These are phyloP conservation scores for Branchinecta sandiegonensis DNA, from an alignment of 2,888 invertebrate genomes.

Conservation along the genomic window DNA sequence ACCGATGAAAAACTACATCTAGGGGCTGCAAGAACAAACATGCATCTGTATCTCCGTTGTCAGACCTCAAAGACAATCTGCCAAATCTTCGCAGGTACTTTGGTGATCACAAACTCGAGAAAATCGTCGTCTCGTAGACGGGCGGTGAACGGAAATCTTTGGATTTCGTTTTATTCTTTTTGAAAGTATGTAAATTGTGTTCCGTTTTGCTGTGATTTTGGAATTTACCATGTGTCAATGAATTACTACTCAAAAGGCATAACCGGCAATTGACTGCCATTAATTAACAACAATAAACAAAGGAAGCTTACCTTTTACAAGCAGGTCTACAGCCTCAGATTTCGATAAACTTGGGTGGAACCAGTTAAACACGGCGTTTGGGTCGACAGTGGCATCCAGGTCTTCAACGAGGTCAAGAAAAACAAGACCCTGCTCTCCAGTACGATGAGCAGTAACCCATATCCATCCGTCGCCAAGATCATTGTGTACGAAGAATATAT, in stretches of 20 bases:
- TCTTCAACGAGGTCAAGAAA: constrained; percentile 89
- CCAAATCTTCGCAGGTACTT: too few species aligned
- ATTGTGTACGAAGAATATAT: constrained; percentile 90
- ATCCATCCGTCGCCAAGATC: constrained; percentile 97
- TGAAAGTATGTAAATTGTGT: too few species aligned
- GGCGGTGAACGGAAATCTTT: too few species aligned
- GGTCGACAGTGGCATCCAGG: constrained; percentile 79
- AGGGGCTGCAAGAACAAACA: too few species aligned
- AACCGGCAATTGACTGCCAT: constrained; percentile 1
- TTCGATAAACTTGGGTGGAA: constrained; percentile 93
- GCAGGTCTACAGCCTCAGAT: constrained; percentile 87
- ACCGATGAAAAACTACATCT: too few species aligned
- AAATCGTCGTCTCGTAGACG: too few species aligned
- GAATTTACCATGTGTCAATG: not conserved
- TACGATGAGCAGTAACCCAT: constrained; percentile 41
- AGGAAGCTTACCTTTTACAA: constrained; percentile 56
- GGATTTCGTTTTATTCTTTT: too few species aligned
- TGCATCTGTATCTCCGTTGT: too few species aligned
- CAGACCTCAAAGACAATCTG: too few species aligned
- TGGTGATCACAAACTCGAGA: too few species aligned
- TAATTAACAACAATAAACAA: not conserved
- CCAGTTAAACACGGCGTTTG: constrained; percentile 91
- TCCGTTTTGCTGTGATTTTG: too few species aligned
- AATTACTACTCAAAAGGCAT: not conserved
- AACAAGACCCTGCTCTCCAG: constrained; percentile 91